These are phyloP conservation scores for Myiagra hebetior DNA, from an alignment of 2,113 vertebrate species.

Conservation along the genomic window DNA sequence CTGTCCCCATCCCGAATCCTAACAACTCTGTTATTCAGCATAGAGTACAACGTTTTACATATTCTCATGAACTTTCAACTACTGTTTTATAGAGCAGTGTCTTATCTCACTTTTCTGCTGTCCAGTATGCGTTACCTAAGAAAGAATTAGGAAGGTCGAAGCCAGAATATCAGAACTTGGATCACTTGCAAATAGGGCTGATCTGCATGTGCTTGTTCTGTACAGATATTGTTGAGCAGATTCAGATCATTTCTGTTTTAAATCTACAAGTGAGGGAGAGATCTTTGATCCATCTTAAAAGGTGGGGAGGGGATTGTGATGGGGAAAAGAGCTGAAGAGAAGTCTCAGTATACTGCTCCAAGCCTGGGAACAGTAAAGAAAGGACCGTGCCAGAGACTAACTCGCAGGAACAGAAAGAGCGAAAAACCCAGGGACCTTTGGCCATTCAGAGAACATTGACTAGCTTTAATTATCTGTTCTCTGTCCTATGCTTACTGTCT, in stretches of 20 bases:
- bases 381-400: not conserved
- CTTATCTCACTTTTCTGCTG: not conserved
- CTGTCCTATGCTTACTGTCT: not conserved
- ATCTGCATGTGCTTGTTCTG: not conserved
- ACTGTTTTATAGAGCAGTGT: not conserved
- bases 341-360: not conserved
- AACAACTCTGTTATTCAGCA: not conserved
- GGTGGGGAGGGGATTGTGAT: too few species aligned
- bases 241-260: not conserved
- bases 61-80: not conserved
- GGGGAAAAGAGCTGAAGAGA: not conserved
- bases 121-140: not conserved
- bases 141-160: not conserved
- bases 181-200: not conserved
- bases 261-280: not conserved
- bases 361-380: not conserved
- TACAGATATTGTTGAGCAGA: not conserved
- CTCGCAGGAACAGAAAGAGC: not conserved
- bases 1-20: not conserved
- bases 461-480: not conserved
- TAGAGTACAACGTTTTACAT: not conserved
- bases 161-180: not conserved
- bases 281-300: not conserved
- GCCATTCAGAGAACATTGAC: not conserved
- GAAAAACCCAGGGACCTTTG: slow-evolving; percentile 29